Percentiles rank a stretch among this genome's conserved stretches.
Evolutionary conservation across 2,113 vertebrate genomes (phyloP).

Genomic region (Cottus gobio): DNA sequence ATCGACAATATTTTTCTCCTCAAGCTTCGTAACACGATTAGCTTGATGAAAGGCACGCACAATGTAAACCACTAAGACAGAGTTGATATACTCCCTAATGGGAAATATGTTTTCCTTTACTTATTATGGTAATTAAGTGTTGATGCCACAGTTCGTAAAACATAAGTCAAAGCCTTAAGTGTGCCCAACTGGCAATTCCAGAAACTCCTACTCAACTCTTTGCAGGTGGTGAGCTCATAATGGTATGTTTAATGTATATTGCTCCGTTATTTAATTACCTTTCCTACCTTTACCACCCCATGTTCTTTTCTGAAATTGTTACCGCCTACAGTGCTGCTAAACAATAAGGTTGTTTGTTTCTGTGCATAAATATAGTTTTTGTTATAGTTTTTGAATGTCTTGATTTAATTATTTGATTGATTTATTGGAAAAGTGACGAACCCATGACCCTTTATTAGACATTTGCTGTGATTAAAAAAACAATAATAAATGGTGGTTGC

Average conservation of each 20-base stretch:
- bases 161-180: background rate
- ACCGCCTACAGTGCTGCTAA: constrained; percentile 2
- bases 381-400: background rate
- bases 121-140: background rate
- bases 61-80: constrained; percentile 19
- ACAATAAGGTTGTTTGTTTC: constrained; percentile 14
- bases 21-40: constrained; percentile 40
- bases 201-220: background rate
- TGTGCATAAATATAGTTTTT: background rate
- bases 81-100: background rate
- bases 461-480: background rate
- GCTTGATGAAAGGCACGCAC: constrained; percentile 28
- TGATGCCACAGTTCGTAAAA: constrained; percentile 4
- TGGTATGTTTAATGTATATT: constrained; percentile 17
- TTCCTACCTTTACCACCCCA: background rate
- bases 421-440: background rate
- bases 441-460: background rate
- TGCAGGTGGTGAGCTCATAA: constrained; percentile 24
- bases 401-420: background rate
- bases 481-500: background rate
- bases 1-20: constrained; percentile 36
- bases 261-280: constrained; percentile 17
- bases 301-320: constrained; percentile 7
- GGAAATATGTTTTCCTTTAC: constrained; percentile 1
- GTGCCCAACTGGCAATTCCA: background rate